Base-by-base conservation (phyloP, 2,888 invertebrate genomes). In the Xestia ashworthii region DNA sequence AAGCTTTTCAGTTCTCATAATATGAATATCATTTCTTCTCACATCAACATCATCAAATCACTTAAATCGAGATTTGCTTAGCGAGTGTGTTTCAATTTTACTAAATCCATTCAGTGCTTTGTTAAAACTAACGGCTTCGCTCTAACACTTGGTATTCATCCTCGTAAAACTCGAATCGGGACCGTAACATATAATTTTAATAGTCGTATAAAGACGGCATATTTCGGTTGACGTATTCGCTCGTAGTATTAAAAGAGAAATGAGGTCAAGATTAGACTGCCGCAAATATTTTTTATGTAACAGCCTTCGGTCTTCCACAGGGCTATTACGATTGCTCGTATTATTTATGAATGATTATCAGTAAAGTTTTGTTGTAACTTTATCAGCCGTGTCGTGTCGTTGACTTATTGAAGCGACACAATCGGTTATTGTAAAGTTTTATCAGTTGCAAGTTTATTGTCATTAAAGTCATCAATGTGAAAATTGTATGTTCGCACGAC, bases 191-290 rank as follows among this genome's bases (percentile, higher is more conserved):
- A 87, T 83, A 78, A 83, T 87, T 87, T 87, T 87, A 85, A 87
- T 85, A 77, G 79, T 81, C 77, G 50, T 73, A 71, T 82, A 76
- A 53, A 84, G 77, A 74, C 78, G 75, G 78, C 69, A 84, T 62
- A 83, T 84, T 86, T 81, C 83, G 74, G 73, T 81, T 82, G 87
- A 88, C 84, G 88, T 83, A 88, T 89, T 91, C 89, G 87, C 88
- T 90, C 88, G 89, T 84, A 86, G 83, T 91, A 91, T 89, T 91
- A 93, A 79, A 93, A 93, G 83, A 92, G 91, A 94, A 95, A 93
- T 92, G 90, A 89, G 95, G 95, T 94, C 95, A 95, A 94, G 94
- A 92, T 90, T 92, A 91, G 89, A 88, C 82, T 86, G 86, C 87
- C 86, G 84, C 46, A 70, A 72, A 73, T 67, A 60, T 71, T 89